Evolutionary conservation across 2,797 vertebrate genomes (phyloP).

Genomic region (Epinephelus coioides): DNA sequence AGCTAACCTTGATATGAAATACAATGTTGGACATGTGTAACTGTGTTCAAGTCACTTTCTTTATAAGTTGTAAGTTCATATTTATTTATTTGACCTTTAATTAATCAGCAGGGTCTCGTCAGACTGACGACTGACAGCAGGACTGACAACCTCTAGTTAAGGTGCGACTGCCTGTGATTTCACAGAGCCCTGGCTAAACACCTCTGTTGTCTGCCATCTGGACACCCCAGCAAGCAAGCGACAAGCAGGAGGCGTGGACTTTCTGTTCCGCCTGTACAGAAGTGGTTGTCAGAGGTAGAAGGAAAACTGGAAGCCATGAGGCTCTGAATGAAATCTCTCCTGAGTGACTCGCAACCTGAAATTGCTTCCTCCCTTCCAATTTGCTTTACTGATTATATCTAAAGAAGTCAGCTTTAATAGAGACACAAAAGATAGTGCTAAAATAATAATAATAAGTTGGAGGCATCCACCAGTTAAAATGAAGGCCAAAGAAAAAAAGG

Average conservation of each 20-base stretch:
- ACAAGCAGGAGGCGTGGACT: not conserved
- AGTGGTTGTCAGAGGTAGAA: not conserved
- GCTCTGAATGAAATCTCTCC: not conserved
- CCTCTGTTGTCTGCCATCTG: not conserved
- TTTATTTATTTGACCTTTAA: not conserved
- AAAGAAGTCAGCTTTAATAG: not conserved
- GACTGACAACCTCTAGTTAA: rapidly evolving
- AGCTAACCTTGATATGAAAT: too few relatives aligned
- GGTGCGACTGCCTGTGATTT: not conserved
- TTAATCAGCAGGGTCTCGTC: not conserved
- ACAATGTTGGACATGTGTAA: too few relatives aligned
- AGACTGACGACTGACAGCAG: not conserved
- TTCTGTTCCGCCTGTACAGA: not conserved
- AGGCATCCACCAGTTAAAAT: not conserved
- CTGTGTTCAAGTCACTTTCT: too few relatives aligned
- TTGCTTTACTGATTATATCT: not conserved
- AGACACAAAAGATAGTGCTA: not conserved
- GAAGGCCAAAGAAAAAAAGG: not conserved
- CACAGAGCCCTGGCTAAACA: not conserved
- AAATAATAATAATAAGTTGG: conserved; percentile 2
- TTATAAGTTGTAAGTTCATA: too few relatives aligned
- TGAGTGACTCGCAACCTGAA: not conserved
- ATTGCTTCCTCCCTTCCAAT: not conserved
- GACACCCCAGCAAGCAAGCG: not conserved
- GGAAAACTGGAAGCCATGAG: not conserved